Evolutionary conservation across 2,888 invertebrate species (phyloP).

Genomic region (Ernsta delagoae): DNA sequence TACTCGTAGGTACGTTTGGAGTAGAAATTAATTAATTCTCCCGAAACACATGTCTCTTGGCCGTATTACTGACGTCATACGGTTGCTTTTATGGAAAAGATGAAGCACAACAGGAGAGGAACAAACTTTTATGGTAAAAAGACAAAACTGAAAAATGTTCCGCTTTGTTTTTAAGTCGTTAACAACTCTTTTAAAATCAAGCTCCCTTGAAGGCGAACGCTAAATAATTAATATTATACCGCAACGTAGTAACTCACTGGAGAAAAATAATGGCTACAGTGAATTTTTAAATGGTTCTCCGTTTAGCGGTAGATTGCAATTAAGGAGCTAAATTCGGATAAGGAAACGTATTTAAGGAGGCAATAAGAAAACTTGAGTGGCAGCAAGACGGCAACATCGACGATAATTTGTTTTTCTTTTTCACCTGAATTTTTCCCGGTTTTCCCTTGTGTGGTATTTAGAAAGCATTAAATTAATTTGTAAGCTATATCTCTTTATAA

Average conservation of each 20-base stretch:
- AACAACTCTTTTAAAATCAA: slow-evolving; percentile 57
- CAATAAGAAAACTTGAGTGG: slow-evolving; percentile 41
- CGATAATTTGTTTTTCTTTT: slow-evolving; percentile 35
- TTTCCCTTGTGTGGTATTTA: not conserved
- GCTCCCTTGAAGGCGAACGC: slow-evolving; percentile 49
- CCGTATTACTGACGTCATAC: slow-evolving; percentile 7
- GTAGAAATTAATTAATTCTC: slow-evolving; percentile 38
- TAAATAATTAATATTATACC: slow-evolving; percentile 64
- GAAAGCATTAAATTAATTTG: too few relatives aligned
- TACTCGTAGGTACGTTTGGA: slow-evolving; percentile 21
- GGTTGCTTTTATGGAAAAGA: slow-evolving; percentile 38
- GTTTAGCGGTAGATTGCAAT: slow-evolving; percentile 55
- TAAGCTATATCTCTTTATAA: too few relatives aligned
- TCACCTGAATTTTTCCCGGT: slow-evolving; percentile 7
- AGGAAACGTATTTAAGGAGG: slow-evolving; percentile 40
- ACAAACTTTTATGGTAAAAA: slow-evolving; percentile 21
- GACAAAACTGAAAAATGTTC: slow-evolving; percentile 20
- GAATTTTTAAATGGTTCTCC: slow-evolving; percentile 61
- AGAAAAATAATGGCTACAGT: slow-evolving; percentile 58
- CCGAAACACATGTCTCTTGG: slow-evolving; percentile 5
- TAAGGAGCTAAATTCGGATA: slow-evolving; percentile 48
- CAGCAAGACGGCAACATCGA: slow-evolving; percentile 39
- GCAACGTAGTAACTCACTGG: slow-evolving; percentile 17
- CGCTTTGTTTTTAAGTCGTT: slow-evolving; percentile 54
- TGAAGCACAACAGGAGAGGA: slow-evolving; percentile 1